Evolutionary conservation across 2,888 invertebrate genomes (phyloP), one percentile per base, ranked within the genome.

Genomic region (Invenusta paracnida): DNA sequence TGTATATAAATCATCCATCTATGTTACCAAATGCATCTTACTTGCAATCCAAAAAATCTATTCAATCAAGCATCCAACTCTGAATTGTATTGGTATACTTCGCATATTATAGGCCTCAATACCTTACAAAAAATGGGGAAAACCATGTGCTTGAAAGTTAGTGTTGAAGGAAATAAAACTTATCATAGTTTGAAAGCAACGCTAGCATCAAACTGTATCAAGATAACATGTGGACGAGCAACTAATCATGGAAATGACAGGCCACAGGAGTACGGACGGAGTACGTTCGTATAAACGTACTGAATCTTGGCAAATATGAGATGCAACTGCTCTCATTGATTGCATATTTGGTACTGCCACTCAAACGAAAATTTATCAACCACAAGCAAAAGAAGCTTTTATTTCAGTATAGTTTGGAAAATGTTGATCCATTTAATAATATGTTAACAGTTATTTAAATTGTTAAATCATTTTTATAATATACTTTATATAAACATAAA

Each of bases 61-160:
- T 48, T 48, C 48, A 48, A 48, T 17, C 48, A 48, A 48, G 11
- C 48, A 48, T 17, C 48, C 17, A 48, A 48, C 48, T 48, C 17
- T 48, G 48, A 48, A 48, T 17, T 48, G 48, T 48, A 48, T 48
- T 48, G 48, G 48, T 48, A 27, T 79, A 79, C 79, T 25, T 25
- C 79, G 29, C 11, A n/a, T 2, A 5, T 28, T 23, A 79, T 79
- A 2, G 79, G 79, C 23, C 5, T 85, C 17, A 82, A 66, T 29
- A 82, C 66, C 13, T 86, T 82, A 73, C 31, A 29, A 67, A 79
- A 86, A 84, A 27, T 82, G 48, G 11, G 17, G 86, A 81, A 23
- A 29, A 86, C 66, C 23, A 30, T 73, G 31, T 28, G 1, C 0
- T 30, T n/a, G 30, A 48, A 25, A 0, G 66, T 27, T 28, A 27